Evolutionary conservation across 2,888 invertebrate genomes (phyloP).

Genomic region (Orchesellides sinensis): DNA sequence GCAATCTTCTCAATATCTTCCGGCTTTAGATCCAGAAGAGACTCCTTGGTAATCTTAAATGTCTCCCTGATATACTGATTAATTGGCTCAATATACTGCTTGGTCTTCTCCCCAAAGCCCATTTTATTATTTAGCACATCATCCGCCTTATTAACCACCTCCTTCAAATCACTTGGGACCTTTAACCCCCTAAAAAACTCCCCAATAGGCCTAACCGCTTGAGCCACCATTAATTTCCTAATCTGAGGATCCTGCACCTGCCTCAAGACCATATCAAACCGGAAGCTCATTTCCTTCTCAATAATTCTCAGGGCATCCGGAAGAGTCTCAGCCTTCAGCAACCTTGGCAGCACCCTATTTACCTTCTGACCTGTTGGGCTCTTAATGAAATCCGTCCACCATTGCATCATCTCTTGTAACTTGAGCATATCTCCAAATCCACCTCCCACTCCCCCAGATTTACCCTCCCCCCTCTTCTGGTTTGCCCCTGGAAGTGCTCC

Average conservation of each 20-base stretch:
- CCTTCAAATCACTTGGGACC: slow-evolving; percentile 71
- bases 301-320: slow-evolving; percentile 72
- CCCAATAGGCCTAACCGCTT: slow-evolving; percentile 71
- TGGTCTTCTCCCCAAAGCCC: slow-evolving; percentile 68
- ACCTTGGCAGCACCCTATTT: slow-evolving; percentile 70
- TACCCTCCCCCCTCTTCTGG: slow-evolving; percentile 30
- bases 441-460: slow-evolving; percentile 19
- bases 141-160: slow-evolving; percentile 67
- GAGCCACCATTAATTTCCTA: slow-evolving; percentile 68
- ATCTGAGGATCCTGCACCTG: slow-evolving; percentile 70
- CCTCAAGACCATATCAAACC: slow-evolving; percentile 70
- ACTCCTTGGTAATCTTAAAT: slow-evolving; percentile 71
- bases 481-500: slow-evolving; percentile 42
- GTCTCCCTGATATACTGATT: slow-evolving; percentile 71
- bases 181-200: slow-evolving; percentile 67
- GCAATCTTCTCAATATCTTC: slow-evolving; percentile 73
- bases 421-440: slow-evolving; percentile 70
- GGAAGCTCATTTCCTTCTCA: slow-evolving; percentile 73
- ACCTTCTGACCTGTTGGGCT: slow-evolving; percentile 71
- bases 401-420: slow-evolving; percentile 68
- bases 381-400: slow-evolving; percentile 68
- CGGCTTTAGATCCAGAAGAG: slow-evolving; percentile 70
- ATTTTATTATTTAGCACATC: slow-evolving; percentile 72
- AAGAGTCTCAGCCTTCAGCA: slow-evolving; percentile 70
- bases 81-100: slow-evolving; percentile 70